These are phyloP conservation scores for Nasonia vitripennis DNA, from an alignment of 1,140 invertebrate species.

Conservation along the genomic window DNA sequence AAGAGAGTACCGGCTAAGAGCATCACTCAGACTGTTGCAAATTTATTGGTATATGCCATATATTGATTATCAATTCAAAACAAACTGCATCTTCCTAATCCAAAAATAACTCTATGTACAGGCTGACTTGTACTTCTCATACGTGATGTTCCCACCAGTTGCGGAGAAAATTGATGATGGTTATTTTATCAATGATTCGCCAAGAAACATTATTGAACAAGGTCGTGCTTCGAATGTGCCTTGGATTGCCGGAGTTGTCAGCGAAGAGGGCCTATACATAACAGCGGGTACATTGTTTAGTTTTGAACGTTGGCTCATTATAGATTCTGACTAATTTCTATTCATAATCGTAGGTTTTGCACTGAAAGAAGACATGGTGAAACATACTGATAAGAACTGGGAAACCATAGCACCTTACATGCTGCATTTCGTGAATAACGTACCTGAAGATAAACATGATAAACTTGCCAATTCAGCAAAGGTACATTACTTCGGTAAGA, in stretches of 20 bases:
- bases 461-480: conserved; percentile 73
- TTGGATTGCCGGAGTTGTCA: conserved; percentile 73
- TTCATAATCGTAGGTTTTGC: conserved; percentile 68
- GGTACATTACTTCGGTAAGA: conserved; percentile 72
- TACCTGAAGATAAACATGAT: conserved; percentile 68
- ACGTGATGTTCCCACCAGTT: conserved; percentile 76
- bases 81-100: neutral
- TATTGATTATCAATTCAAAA: neutral
- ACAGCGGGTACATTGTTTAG: conserved; percentile 67
- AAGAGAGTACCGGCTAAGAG: neutral
- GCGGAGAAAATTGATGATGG: conserved; percentile 68
- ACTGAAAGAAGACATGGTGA: conserved; percentile 64
- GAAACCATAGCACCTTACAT: conserved; percentile 73
- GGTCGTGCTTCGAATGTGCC: conserved; percentile 73
- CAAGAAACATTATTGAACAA: conserved; percentile 70
- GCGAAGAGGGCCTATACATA: conserved; percentile 75
- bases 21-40: neutral
- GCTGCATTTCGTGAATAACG: conserved; percentile 77
- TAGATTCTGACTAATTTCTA: neutral
- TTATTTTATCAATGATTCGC: conserved; percentile 75
- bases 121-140: conserved; percentile 72
- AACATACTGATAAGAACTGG: conserved; percentile 75
- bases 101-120: conserved; percentile 49
- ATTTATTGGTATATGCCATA: neutral
- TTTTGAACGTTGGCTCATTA: neutral